These are phyloP conservation scores for Brachionus rotundiformis DNA, from an alignment of 1,140 invertebrate species.

Conservation along the genomic window DNA sequence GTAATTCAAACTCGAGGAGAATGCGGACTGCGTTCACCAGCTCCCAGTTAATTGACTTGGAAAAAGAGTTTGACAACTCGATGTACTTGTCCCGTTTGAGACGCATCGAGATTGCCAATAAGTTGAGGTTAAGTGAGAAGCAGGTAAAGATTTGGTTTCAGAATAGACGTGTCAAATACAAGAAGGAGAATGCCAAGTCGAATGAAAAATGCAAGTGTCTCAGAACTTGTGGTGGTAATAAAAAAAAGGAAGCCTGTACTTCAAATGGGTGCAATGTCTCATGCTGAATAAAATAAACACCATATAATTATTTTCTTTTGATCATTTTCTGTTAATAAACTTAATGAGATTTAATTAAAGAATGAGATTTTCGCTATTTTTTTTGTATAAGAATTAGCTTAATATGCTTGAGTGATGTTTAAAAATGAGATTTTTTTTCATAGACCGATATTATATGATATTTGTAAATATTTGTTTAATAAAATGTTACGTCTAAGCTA, in stretches of 20 bases:
- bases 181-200: constrained; percentile 65
- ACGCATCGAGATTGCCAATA: constrained; percentile 69
- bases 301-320: constrained; percentile 8
- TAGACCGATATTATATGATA: constrained; percentile 12
- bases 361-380: not conserved
- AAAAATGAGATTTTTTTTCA: not conserved
- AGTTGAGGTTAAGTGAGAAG: constrained; percentile 79
- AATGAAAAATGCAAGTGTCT: constrained; percentile 67
- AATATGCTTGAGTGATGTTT: not conserved
- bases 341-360: constrained; percentile 40
- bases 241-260: not conserved
- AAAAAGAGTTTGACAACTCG: constrained; percentile 67
- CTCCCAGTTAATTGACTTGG: constrained; percentile 68
- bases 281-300: not conserved
- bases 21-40: constrained; percentile 70
- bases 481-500: not conserved
- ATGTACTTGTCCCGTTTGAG: constrained; percentile 69
- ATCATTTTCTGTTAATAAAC: constrained; percentile 4
- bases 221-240: constrained; percentile 56
- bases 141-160: constrained; percentile 93
- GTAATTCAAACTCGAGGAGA: constrained; percentile 58
- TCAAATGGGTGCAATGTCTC: constrained; percentile 20
- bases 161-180: constrained; percentile 77
- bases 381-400: not conserved
- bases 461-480: constrained; percentile 33